Evolutionary conservation across 1,140 invertebrate genomes (phyloP).

Genomic region (Chymomyza costata): DNA sequence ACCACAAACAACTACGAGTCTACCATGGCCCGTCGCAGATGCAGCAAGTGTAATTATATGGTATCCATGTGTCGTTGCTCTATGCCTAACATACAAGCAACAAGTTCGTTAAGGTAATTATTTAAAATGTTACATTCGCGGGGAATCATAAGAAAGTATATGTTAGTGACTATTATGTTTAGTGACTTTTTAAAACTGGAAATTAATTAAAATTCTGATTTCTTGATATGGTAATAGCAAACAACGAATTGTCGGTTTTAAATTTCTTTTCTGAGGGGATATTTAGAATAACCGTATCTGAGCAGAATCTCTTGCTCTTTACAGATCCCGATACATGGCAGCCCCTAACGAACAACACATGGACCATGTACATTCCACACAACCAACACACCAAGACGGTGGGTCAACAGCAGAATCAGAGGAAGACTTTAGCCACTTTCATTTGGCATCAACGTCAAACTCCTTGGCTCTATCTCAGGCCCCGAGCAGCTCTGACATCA

Average conservation of each 20-base stretch:
- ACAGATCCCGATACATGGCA: no score
- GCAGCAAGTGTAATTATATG: slow-evolving; percentile 38
- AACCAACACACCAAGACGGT: slow-evolving; percentile 14
- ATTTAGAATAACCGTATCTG: no score
- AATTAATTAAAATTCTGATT: no score
- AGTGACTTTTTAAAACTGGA: no score
- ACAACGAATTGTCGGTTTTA: no score
- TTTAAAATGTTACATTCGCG: no score
- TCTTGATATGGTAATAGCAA: no score
- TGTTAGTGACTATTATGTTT: no score
- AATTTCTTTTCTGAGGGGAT: no score
- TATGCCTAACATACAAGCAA: slow-evolving; percentile 11
- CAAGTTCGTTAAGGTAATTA: not conserved
- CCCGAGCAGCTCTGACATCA: not conserved
- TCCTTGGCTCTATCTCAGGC: slow-evolving; percentile 9
- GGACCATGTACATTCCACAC: slow-evolving; percentile 45
- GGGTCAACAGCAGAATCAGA: slow-evolving; percentile 1
- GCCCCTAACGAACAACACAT: not conserved
- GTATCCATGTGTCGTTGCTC: slow-evolving; percentile 31
- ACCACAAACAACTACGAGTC: slow-evolving; percentile 1
- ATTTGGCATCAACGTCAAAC: slow-evolving; percentile 47
- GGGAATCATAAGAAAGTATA: no score
- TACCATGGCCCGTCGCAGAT: slow-evolving; percentile 2
- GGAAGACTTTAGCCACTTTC: slow-evolving; percentile 15
- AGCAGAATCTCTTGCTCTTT: no score